These are phyloP conservation scores for Ctena decussata DNA, from an alignment of 2,888 invertebrate species.

Conservation along the genomic window DNA sequence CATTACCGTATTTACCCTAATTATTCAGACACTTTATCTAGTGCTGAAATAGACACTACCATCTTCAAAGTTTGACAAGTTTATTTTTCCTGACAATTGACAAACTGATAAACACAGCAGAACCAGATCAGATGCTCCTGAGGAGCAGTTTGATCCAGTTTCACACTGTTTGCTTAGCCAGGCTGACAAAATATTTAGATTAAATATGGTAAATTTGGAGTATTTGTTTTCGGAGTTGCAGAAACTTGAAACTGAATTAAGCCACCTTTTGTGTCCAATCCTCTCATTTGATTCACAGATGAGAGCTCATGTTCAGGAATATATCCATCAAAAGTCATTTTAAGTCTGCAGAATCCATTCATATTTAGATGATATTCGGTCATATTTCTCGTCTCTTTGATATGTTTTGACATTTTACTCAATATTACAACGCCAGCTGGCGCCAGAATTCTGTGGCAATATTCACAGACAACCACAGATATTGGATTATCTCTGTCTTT, in stretches of 20 bases:
- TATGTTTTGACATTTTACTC: constrained; percentile 8
- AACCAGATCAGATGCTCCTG: too few species aligned
- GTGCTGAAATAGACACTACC: too few species aligned
- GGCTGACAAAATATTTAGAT: not conserved
- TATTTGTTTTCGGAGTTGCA: too few species aligned
- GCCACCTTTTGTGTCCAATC: not conserved
- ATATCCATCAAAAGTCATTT: not conserved
- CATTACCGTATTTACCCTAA: too few species aligned
- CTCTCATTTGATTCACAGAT: constrained; percentile 1
- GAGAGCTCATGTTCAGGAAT: not conserved
- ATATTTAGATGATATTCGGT: not conserved
- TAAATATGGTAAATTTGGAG: too few species aligned
- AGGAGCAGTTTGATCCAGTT: too few species aligned
- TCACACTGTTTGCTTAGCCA: too few species aligned
- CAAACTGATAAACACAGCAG: too few species aligned
- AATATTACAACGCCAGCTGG: not conserved
- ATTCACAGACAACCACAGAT: not conserved
- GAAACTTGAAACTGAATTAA: not conserved
- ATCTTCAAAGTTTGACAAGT: too few species aligned
- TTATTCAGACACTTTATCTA: too few species aligned
- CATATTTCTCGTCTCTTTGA: not conserved
- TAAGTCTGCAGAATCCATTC: not conserved
- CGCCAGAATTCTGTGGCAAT: not conserved
- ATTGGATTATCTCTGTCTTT: not conserved
- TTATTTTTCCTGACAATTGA: too few species aligned